phyloP scores from a whole-genome alignment of 1,140 invertebrate genomes.

The Caenorhabditis brenneri region DNA sequence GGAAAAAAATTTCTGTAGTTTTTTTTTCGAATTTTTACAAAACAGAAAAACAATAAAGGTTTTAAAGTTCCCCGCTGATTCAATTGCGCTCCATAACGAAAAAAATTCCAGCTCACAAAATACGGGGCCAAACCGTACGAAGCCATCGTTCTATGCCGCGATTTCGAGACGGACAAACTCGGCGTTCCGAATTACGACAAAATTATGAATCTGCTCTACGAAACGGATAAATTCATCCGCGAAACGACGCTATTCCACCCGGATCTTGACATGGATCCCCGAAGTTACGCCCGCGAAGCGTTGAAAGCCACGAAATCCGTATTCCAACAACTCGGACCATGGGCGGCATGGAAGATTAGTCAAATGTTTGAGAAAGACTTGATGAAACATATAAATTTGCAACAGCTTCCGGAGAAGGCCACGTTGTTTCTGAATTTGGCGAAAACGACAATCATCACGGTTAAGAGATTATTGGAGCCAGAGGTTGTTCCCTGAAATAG shows the following conservation, averaged over 20 bases:
- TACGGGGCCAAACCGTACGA: slow-evolving; percentile 63
- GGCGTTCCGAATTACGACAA: neutral
- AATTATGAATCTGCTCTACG: neutral
- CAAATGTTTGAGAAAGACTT: slow-evolving; percentile 61
- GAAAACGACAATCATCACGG: slow-evolving; percentile 52
- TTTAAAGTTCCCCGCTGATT: too few species aligned
- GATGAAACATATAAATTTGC: slow-evolving; percentile 51
- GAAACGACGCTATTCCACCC: slow-evolving; percentile 56
- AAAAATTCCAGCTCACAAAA: slow-evolving; percentile 65
- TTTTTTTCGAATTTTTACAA: too few species aligned
- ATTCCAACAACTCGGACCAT: slow-evolving; percentile 60
- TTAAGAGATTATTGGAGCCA: slow-evolving; percentile 55
- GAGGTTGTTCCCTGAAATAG: slow-evolving; percentile 37
- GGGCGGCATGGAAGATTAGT: slow-evolving; percentile 61
- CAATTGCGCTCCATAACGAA: too few species aligned
- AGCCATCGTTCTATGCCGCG: slow-evolving; percentile 48
- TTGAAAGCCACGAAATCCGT: slow-evolving; percentile 55
- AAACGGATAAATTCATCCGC: neutral
- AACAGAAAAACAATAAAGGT: too few species aligned
- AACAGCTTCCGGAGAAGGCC: slow-evolving; percentile 55
- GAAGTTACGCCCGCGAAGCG: slow-evolving; percentile 58
- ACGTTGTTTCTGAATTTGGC: slow-evolving; percentile 54
- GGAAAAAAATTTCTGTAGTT: slow-evolving; percentile 30
- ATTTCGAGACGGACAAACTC: slow-evolving; percentile 41
- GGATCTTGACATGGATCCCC: slow-evolving; percentile 59